Conservation (phyloP, 2,113 vertebrate species). For the Myotis brandtii region DNA sequence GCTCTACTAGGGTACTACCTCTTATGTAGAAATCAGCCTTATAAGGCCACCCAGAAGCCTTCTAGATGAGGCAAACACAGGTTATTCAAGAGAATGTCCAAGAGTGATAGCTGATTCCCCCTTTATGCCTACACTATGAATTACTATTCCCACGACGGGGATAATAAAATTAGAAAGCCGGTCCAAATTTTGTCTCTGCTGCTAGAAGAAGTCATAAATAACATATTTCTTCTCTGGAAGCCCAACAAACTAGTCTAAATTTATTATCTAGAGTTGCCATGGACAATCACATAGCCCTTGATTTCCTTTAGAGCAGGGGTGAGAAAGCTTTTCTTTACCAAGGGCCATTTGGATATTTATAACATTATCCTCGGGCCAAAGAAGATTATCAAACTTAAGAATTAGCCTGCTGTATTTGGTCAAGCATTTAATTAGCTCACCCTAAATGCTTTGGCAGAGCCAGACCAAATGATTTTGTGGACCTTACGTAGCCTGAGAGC, state of each 20-base stretch:
- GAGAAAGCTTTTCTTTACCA: no score
- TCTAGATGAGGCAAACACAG: neutral
- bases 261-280: neutral
- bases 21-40: neutral
- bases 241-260: neutral
- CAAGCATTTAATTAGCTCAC: no score
- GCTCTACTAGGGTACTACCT: neutral
- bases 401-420: no score
- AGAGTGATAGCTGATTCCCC: neutral
- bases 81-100: conserved; percentile 9
- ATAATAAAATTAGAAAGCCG: neutral
- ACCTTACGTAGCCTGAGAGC: no score
- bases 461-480: no score
- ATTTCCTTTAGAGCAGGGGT: neutral
- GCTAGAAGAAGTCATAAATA: neutral
- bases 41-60: neutral
- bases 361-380: no score
- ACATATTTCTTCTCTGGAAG: neutral
- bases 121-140: neutral
- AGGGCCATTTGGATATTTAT: no score
- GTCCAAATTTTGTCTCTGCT: neutral
- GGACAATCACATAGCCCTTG: neutral
- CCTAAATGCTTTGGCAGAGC: no score
- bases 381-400: no score
- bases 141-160: neutral